These are phyloP conservation scores for Steinernema scapterisci DNA, from an alignment of 2,888 invertebrate species.

Conservation along the genomic window DNA sequence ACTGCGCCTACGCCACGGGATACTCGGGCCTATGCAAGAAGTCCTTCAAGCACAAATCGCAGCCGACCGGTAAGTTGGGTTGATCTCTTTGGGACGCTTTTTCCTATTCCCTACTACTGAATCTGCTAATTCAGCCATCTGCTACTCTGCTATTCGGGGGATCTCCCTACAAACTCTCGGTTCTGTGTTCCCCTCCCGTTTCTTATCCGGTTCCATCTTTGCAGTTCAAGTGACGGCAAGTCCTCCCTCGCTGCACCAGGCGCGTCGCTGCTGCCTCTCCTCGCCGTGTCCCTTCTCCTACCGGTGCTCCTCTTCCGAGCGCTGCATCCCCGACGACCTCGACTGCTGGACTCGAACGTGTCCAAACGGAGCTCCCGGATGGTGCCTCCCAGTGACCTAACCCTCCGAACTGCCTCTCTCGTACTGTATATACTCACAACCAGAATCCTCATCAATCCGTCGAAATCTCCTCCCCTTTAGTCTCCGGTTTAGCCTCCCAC, in stretches of 20 bases:
- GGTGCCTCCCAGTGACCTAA: constrained; percentile 33
- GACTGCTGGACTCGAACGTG: constrained; percentile 33
- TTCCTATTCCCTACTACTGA: too few species aligned
- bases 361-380: constrained; percentile 29
- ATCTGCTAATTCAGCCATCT: too few species aligned
- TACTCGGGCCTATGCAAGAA: constrained; percentile 36
- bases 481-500: not conserved
- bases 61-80: not conserved
- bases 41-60: constrained; percentile 20
- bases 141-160: too few species aligned
- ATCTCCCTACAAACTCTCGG: too few species aligned
- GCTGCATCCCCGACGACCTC: constrained; percentile 38
- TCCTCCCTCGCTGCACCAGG: constrained; percentile 17
- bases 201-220: constrained; percentile 13
- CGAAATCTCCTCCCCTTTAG: not conserved
- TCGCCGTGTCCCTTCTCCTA: not conserved
- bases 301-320: constrained; percentile 23
- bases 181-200: not conserved
- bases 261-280: constrained; percentile 34
- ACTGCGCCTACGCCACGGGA: constrained; percentile 35
- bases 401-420: not conserved
- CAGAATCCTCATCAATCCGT: not conserved
- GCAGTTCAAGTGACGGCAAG: constrained; percentile 33
- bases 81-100: too few species aligned
- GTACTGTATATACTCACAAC: not conserved